Conservation (phyloP, 2,888 invertebrate species). For the Polydrusus tereticollis region DNA sequence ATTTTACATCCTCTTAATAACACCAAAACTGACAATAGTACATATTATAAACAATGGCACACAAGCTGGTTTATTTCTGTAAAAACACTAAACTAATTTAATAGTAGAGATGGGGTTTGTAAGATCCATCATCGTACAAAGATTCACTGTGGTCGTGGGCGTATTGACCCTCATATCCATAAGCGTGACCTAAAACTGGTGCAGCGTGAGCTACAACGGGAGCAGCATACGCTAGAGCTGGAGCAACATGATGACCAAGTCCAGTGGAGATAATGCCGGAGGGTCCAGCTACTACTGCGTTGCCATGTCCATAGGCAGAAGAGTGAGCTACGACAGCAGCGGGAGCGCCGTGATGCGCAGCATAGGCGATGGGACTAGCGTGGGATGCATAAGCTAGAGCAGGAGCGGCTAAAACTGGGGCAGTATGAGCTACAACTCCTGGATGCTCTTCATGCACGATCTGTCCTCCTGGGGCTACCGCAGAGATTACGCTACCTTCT, state of each 20-base stretch:
- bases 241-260: conserved; percentile 19
- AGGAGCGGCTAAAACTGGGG: conserved; percentile 44
- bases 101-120: conserved; percentile 54
- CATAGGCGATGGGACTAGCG: conserved; percentile 16
- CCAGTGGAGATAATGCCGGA: conserved; percentile 55
- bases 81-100: neutral
- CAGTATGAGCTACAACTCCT: conserved; percentile 47
- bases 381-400: conserved; percentile 24
- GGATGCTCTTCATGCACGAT: conserved; percentile 54
- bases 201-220: conserved; percentile 29
- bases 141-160: conserved; percentile 58
- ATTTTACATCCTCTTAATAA: too few relatives aligned
- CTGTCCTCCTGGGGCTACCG: conserved; percentile 46
- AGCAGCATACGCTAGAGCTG: conserved; percentile 27
- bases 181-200: conserved; percentile 42
- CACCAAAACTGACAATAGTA: neutral
- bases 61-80: neutral
- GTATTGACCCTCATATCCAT: conserved; percentile 57
- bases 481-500: conserved; percentile 54
- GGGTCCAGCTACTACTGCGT: conserved; percentile 51
- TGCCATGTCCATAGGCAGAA: conserved; percentile 20
- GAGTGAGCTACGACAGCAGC: conserved; percentile 26
- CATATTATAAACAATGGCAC: neutral
- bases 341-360: conserved; percentile 56
- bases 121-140: conserved; percentile 60